These are phyloP conservation scores for Pollachius pollachius DNA, from an alignment of 2,113 vertebrate species.

Conservation along the genomic window DNA sequence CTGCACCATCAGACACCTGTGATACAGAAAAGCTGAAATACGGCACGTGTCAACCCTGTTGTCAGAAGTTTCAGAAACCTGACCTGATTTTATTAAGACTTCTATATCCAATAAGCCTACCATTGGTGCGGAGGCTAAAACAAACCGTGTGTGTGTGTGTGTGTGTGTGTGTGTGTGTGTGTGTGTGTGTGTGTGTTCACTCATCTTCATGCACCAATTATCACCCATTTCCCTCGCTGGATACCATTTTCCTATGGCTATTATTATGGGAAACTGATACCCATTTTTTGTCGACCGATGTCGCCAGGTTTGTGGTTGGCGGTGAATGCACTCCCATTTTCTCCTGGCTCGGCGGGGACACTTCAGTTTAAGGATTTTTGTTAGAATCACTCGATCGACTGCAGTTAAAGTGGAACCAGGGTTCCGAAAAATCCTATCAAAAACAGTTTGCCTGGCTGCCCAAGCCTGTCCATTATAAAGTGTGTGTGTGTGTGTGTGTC, in stretches of 20 bases:
- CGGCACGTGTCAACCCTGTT: no score
- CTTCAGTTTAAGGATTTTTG: slow-evolving; percentile 10
- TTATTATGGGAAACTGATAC: slow-evolving; percentile 8
- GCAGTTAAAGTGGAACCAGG: slow-evolving; percentile 5
- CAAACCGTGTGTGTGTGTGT: not conserved
- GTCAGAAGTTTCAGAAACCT: no score
- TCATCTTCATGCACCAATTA: not conserved
- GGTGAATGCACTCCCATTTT: slow-evolving; percentile 8
- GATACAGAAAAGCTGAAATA: no score
- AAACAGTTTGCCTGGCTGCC: slow-evolving; percentile 10
- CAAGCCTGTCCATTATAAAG: not conserved
- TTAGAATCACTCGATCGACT: slow-evolving; percentile 19
- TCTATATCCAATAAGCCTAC: not conserved
- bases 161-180: no score
- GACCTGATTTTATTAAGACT: no score
- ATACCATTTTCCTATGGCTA: not conserved
- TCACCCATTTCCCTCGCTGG: slow-evolving; percentile 15
- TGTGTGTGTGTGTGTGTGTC: not conserved
- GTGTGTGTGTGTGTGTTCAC: not conserved
- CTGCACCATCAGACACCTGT: no score
- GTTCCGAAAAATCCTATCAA: not conserved
- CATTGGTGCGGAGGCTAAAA: no score
- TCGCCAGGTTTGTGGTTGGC: slow-evolving; percentile 15
- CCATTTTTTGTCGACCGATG: slow-evolving; percentile 18
- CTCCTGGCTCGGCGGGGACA: not conserved